These are phyloP conservation scores for Sorex fumeus DNA, from an alignment of 2,113 vertebrate species.

Conservation along the genomic window DNA sequence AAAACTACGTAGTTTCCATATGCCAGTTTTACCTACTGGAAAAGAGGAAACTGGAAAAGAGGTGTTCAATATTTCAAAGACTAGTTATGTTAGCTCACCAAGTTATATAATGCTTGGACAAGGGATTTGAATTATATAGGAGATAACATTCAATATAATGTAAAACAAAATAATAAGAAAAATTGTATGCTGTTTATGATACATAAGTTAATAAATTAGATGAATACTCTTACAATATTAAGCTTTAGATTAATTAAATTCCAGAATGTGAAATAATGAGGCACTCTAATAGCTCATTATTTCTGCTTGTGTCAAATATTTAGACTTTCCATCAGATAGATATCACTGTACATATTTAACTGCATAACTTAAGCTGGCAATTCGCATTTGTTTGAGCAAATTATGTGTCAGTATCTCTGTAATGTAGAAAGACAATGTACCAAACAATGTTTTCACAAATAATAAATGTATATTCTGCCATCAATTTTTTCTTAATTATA, in stretches of 20 bases:
- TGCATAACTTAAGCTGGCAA: conserved; percentile 4
- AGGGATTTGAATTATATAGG: too few relatives aligned
- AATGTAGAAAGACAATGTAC: not conserved
- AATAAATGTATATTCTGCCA: not conserved
- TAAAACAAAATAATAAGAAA: not conserved
- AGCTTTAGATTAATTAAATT: conserved; percentile 11
- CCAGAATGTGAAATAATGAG: not conserved
- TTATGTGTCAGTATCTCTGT: not conserved
- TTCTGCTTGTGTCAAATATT: not conserved
- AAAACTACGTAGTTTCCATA: not conserved
- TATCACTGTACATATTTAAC: conserved; percentile 7
- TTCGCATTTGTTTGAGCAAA: conserved; percentile 26
- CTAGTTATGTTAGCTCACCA: too few relatives aligned
- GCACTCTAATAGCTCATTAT: conserved; percentile 16
- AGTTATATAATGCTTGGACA: too few relatives aligned
- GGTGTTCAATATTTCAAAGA: too few relatives aligned
- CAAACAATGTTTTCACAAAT: not conserved
- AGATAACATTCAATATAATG: not conserved
- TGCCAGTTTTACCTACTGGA: not conserved
- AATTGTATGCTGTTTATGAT: not conserved
- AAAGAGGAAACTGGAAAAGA: not conserved
- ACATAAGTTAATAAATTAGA: not conserved
- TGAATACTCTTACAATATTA: not conserved
- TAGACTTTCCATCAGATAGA: conserved; percentile 3
- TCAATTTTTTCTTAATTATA: conserved; percentile 7